phyloP scores from a whole-genome alignment of 2,888 invertebrate species.

The Aphodius granarius region DNA sequence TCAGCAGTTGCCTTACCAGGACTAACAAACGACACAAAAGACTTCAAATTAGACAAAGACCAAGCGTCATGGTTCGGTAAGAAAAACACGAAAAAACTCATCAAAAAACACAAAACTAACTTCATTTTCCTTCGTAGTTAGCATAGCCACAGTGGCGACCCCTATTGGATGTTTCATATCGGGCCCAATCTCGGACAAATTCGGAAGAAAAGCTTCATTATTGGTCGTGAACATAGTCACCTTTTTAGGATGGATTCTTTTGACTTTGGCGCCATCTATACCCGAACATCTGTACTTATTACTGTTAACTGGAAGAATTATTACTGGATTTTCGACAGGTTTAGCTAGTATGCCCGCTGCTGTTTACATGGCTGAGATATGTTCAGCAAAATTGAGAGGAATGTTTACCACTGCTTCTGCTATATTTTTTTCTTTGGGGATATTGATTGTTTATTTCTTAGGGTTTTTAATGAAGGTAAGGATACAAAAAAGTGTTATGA shows the following conservation, averaged over 20 bases:
- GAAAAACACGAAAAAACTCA: constrained; percentile 29
- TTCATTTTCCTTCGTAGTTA: constrained; percentile 52
- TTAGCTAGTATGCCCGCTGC: constrained; percentile 59
- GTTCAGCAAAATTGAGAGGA: constrained; percentile 53
- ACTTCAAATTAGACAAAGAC: constrained; percentile 45
- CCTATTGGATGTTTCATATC: constrained; percentile 59
- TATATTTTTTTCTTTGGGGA: constrained; percentile 56
- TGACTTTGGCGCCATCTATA: constrained; percentile 51
- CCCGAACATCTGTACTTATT: constrained; percentile 44
- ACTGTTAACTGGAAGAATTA: constrained; percentile 54
- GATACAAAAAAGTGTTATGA: background rate
- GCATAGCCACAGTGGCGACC: constrained; percentile 58
- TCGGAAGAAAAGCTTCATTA: constrained; percentile 57
- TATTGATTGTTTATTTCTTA: constrained; percentile 58
- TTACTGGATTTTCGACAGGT: constrained; percentile 58
- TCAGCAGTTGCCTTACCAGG: constrained; percentile 59
- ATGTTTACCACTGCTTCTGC: constrained; percentile 61
- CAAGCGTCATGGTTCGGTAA: constrained; percentile 63
- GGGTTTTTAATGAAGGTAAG: constrained; percentile 56
- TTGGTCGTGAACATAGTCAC: constrained; percentile 55
- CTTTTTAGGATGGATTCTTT: constrained; percentile 57
- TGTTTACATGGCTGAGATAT: constrained; percentile 59
- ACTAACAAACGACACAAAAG: constrained; percentile 44
- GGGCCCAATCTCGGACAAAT: constrained; percentile 57
- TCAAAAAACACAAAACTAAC: constrained; percentile 6